Conservation (phyloP, 2,797 vertebrate species). For the Melanotaenia pygmaea region DNA sequence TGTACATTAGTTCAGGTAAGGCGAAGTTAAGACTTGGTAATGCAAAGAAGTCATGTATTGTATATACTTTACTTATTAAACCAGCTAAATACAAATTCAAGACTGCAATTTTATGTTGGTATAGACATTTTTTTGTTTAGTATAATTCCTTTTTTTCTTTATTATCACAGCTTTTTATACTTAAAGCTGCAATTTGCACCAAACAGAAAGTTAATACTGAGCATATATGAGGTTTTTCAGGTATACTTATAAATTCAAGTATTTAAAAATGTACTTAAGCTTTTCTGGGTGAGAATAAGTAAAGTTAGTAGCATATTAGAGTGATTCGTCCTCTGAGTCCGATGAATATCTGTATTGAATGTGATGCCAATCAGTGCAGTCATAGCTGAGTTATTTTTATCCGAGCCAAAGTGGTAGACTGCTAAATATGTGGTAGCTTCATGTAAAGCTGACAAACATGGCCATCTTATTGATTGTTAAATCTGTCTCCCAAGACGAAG, state of each 20-base stretch:
- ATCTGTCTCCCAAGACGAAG: background rate
- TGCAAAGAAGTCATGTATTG: no score
- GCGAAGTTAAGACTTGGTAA: background rate
- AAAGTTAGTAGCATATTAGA: background rate
- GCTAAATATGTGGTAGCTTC: conserved; percentile 1
- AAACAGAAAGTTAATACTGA: no score
- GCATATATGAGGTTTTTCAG: background rate
- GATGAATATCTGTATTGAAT: background rate
- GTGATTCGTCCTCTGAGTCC: background rate
- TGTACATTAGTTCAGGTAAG: background rate
- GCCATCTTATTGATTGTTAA: background rate
- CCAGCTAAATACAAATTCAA: no score
- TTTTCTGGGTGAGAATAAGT: background rate
- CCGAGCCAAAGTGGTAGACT: background rate
- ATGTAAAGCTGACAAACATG: background rate
- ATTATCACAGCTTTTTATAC: no score
- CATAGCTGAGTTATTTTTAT: background rate
- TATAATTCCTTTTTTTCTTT: no score
- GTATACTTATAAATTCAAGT: background rate
- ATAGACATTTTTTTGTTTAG: no score
- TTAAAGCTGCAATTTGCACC: no score
- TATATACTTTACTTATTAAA: no score
- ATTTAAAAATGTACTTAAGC: background rate
- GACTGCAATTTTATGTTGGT: no score
- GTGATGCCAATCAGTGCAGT: background rate